Percentiles rank a stretch among this genome's conserved stretches.
Evolutionary conservation across 2,888 invertebrate genomes (phyloP).

Genomic region (Lordiphosa andalusiaca): DNA sequence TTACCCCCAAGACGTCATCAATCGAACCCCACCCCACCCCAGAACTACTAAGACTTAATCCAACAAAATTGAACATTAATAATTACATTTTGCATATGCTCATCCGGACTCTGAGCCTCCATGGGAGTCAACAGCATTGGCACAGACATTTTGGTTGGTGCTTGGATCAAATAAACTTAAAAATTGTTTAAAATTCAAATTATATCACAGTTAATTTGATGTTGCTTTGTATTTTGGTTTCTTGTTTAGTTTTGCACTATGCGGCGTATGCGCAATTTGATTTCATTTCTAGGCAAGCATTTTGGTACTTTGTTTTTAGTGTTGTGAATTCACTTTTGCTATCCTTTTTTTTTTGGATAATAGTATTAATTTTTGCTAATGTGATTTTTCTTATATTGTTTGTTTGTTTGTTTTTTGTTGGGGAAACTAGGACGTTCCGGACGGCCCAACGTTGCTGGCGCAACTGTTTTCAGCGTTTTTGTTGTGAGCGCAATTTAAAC

Average conservation of each 20-base stretch:
- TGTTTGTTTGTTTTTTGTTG: background rate
- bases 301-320: slow-evolving; percentile 29
- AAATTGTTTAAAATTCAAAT: slow-evolving; percentile 31
- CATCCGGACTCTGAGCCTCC: slow-evolving; percentile 66
- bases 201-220: slow-evolving; percentile 58
- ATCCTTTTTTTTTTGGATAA: background rate
- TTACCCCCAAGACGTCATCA: background rate
- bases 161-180: slow-evolving; percentile 15
- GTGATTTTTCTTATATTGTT: slow-evolving; percentile 18
- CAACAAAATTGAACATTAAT: slow-evolving; percentile 3
- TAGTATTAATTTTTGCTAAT: slow-evolving; percentile 3
- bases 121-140: slow-evolving; percentile 69
- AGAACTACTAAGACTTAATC: background rate
- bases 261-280: slow-evolving; percentile 53
- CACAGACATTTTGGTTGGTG: slow-evolving; percentile 65
- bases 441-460: slow-evolving; percentile 63
- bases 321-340: slow-evolving; percentile 6
- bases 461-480: slow-evolving; percentile 62
- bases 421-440: slow-evolving; percentile 41
- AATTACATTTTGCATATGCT: slow-evolving; percentile 76
- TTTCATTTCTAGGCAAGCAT: slow-evolving; percentile 43
- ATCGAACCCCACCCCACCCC: background rate
- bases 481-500: slow-evolving; percentile 69
- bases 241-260: slow-evolving; percentile 39
- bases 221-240: slow-evolving; percentile 27